Base-by-base conservation (phyloP, 2,113 vertebrate genomes). In the Bujurquina vittata region DNA sequence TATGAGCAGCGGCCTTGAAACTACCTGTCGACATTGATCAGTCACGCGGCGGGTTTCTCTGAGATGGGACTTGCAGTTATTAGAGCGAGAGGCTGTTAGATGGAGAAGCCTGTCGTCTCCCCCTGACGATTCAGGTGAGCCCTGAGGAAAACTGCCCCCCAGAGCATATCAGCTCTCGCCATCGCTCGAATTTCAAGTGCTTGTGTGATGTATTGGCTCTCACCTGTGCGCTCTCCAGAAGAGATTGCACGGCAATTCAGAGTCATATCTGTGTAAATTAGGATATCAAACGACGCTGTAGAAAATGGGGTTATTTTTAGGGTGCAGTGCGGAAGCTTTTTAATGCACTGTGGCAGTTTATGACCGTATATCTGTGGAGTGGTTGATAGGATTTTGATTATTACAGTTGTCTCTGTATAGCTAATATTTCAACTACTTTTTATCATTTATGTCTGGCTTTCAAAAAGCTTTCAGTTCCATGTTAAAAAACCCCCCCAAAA, bases 1-100 rank as follows among this genome's bases (percentile, higher is more conserved):
- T 89, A 87, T 87, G 87, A 92, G 90, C 91, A 90, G 79, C 79
- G 86, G 93, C 93, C 91, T 94, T 94, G 92, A 95, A 94, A 93
- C 90, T 94, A 94, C 93, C 93, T 94, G 95, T 95, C 94, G 75
- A 94, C 92, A 91, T 93, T 91, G 94, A 94, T 96, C 93, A 94
- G 90, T 93, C 92, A 91, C 85, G 57, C 88, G 60, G 85, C 87
- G 37, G 88, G 78, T 92, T 87, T 94, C 93, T 91, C 90, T 72
- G 88, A 89, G 92, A 95, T 90, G 89, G 90, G 90, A 90, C 89
- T 90, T 72, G 85, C 92, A 90, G 94, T 94, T 94, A 95, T 94
- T 94, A 95, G 94, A 95, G 94, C 92, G 87, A 91, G 87, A 93
- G 94, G 93, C 92, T 90, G 86, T 92, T 90, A 93, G 93, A 94